These are phyloP conservation scores for Aquatica leii DNA, from an alignment of 2,888 invertebrate species.

Conservation along the genomic window DNA sequence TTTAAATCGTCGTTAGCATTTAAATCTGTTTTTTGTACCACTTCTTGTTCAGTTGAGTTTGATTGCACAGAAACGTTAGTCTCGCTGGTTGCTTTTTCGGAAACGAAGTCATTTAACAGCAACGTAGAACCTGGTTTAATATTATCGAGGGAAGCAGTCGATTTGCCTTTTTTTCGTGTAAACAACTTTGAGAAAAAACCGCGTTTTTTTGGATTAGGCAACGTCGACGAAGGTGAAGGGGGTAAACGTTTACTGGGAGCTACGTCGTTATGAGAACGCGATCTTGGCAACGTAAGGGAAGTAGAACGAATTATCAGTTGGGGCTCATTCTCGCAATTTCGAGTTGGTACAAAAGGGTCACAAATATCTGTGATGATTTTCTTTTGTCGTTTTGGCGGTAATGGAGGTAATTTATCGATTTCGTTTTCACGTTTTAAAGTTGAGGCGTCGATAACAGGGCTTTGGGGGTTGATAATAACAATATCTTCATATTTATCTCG, in stretches of 20 bases:
- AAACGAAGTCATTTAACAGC: neutral
- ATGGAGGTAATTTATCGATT: constrained; percentile 72
- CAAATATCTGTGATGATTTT: constrained; percentile 61
- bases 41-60: neutral
- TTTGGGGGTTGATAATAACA: constrained; percentile 62
- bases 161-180: constrained; percentile 65
- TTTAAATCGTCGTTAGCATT: constrained; percentile 45
- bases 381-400: constrained; percentile 81
- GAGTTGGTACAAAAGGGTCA: constrained; percentile 41
- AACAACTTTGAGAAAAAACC: constrained; percentile 72
- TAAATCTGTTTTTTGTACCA: constrained; percentile 27
- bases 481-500: constrained; percentile 69
- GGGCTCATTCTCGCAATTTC: constrained; percentile 42
- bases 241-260: constrained; percentile 67
- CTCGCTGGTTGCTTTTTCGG: neutral
- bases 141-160: constrained; percentile 43
- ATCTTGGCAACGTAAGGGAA: constrained; percentile 51
- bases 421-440: constrained; percentile 60
- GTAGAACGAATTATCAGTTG: constrained; percentile 50
- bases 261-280: constrained; percentile 50
- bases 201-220: constrained; percentile 68
- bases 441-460: constrained; percentile 56
- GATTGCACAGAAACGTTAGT: constrained; percentile 49
- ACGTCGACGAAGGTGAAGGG: constrained; percentile 60
- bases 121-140: constrained; percentile 48